Conservation (phyloP, 2,888 invertebrate genomes). For the Nowickia ferox region DNA sequence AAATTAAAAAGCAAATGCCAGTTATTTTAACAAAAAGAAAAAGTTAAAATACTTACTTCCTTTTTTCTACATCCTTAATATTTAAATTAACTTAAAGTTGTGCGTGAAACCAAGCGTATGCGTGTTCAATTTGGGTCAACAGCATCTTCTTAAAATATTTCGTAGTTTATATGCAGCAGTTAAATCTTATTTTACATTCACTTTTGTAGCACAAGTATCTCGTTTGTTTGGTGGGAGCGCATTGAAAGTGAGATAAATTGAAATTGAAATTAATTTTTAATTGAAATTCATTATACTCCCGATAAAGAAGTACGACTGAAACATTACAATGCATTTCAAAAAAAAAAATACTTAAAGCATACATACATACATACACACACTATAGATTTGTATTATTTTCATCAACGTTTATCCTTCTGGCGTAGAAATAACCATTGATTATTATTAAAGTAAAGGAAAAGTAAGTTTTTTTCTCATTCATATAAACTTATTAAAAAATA, state of each 20-base stretch:
- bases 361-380: background rate
- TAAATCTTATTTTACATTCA: background rate
- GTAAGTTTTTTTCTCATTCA: background rate
- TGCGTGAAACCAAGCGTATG: background rate
- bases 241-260: constrained; percentile 10
- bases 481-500: background rate
- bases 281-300: constrained; percentile 61
- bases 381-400: background rate
- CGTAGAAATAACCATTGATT: constrained; percentile 11
- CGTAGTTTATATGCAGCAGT: background rate
- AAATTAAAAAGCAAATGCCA: no score
- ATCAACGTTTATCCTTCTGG: constrained; percentile 25
- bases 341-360: no score
- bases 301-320: constrained; percentile 31
- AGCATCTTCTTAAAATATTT: constrained; percentile 1
- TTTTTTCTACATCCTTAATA: background rate
- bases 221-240: background rate
- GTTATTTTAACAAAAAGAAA: no score
- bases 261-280: constrained; percentile 65
- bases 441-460: constrained; percentile 1
- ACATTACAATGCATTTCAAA: constrained; percentile 4
- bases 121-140: background rate
- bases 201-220: background rate
- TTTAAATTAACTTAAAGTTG: constrained; percentile 1
- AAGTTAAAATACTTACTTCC: background rate